Conservation (phyloP, 2,797 vertebrate genomes). For the Perodicticus potto region DNA sequence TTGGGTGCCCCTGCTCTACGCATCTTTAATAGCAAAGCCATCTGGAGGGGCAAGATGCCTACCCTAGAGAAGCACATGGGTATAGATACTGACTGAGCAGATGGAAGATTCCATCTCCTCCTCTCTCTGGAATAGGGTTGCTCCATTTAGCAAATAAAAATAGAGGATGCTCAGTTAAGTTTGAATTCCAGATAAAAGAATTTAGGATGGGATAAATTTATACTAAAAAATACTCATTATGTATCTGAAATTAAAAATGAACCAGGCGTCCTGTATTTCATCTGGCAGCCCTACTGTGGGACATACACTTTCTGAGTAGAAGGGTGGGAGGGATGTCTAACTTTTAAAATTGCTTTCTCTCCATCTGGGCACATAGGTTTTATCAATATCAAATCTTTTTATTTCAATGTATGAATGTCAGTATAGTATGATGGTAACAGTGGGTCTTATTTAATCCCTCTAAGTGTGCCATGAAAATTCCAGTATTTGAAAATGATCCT, state of each 20-base stretch:
- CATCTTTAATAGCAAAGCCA: background rate
- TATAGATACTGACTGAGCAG: background rate
- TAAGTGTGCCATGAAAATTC: constrained; percentile 9
- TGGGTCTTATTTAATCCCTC: background rate
- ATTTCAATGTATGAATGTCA: background rate
- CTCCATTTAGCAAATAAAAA: constrained; percentile 50
- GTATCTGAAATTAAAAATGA: constrained; percentile 39
- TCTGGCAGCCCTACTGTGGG: background rate
- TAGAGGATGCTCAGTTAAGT: background rate
- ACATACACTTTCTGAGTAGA: background rate
- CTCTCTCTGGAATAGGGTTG: background rate
- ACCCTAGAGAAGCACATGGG: background rate
- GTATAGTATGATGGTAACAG: background rate
- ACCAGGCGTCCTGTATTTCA: constrained; percentile 33
- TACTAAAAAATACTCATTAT: constrained; percentile 51
- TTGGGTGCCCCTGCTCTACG: background rate
- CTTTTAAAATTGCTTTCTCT: background rate
- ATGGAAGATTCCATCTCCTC: background rate
- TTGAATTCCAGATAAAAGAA: constrained; percentile 64
- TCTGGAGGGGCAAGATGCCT: background rate
- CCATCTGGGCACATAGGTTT: background rate
- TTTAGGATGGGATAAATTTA: constrained; percentile 8
- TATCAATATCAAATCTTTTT: background rate
- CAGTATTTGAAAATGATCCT: constrained; percentile 38
- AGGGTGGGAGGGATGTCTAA: background rate